Conservation (phyloP, 2,888 invertebrate species). For the Drosophila algonquin region DNA sequence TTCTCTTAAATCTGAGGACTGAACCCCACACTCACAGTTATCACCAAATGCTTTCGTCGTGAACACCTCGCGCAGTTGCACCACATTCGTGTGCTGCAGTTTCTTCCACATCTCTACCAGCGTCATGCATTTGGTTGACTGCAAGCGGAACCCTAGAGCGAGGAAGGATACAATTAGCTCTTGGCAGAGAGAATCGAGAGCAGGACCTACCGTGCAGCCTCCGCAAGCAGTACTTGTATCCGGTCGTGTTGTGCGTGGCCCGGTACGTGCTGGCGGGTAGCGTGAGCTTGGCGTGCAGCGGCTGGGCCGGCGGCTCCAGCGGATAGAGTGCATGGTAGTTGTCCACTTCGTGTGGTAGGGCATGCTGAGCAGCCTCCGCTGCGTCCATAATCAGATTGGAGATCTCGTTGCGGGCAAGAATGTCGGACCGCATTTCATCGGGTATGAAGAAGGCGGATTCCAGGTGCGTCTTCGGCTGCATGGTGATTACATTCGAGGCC, state of each 20-base stretch:
- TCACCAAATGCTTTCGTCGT: conserved; percentile 98
- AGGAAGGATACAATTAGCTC: neutral
- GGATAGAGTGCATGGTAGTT: conserved; percentile 95
- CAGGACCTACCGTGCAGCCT: conserved; percentile 90
- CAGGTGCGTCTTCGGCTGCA: conserved; percentile 83
- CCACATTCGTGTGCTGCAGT: conserved; percentile 96
- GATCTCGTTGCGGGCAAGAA: conserved; percentile 84
- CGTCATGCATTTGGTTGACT: conserved; percentile 92
- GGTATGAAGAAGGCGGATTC: conserved; percentile 91
- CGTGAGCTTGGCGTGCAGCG: conserved; percentile 87
- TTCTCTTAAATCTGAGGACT: neutral
- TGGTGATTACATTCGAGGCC: conserved; percentile 83
- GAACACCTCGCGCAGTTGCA: conserved; percentile 95
- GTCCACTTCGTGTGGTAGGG: conserved; percentile 93
- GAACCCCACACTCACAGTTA: conserved; percentile 89
- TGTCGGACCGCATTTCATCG: conserved; percentile 89
- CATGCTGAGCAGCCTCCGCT: conserved; percentile 83
- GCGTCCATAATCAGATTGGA: conserved; percentile 89
- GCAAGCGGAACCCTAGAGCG: conserved; percentile 89
- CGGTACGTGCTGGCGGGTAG: conserved; percentile 94
- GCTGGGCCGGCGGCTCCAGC: conserved; percentile 87
- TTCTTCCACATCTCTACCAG: conserved; percentile 97
- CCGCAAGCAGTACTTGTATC: conserved; percentile 92
- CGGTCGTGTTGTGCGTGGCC: conserved; percentile 94
- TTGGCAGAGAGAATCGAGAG: neutral